phyloP scores from a whole-genome alignment of 2,113 vertebrate species.

The Pavo muticus region DNA sequence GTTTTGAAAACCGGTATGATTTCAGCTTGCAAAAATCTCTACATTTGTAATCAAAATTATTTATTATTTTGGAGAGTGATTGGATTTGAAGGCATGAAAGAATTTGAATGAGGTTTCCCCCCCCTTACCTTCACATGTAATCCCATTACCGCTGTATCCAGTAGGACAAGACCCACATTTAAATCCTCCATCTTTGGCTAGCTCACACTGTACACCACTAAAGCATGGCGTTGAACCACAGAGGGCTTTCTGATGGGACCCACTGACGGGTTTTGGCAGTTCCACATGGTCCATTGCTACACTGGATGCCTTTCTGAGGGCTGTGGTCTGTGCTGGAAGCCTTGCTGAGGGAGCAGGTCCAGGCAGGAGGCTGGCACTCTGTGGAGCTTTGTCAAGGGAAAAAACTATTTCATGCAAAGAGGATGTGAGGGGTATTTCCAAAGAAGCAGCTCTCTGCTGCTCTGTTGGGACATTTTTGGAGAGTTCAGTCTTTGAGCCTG shows the following conservation, averaged over 20 bases:
- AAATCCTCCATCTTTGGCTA: neutral
- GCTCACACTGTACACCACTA: slow-evolving; percentile 71
- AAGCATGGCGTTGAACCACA: slow-evolving; percentile 74
- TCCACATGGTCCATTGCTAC: neutral
- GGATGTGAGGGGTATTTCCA: neutral
- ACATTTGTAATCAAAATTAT: neutral
- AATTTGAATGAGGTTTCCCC: neutral
- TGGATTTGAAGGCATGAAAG: neutral
- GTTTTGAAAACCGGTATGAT: neutral
- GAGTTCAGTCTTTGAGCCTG: neutral
- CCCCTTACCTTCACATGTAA: slow-evolving; percentile 78
- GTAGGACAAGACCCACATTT: slow-evolving; percentile 80
- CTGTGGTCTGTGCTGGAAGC: neutral
- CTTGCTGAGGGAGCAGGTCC: neutral
- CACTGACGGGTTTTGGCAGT: neutral
- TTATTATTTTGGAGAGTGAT: neutral
- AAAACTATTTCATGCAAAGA: neutral
- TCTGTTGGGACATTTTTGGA: slow-evolving; percentile 38
- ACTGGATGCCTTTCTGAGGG: neutral
- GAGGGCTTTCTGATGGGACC: rapidly evolving
- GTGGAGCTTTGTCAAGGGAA: slow-evolving; percentile 52
- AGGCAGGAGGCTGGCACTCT: rapidly evolving
- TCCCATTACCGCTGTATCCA: slow-evolving; percentile 80
- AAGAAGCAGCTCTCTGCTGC: slow-evolving; percentile 13
- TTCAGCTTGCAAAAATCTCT: neutral